A percentile compares a stretch with the other conserved stretches of the same genome.
Evolutionary conservation across 2,113 vertebrate species (phyloP).

Genomic region (Entosphenus tridentatus): DNA sequence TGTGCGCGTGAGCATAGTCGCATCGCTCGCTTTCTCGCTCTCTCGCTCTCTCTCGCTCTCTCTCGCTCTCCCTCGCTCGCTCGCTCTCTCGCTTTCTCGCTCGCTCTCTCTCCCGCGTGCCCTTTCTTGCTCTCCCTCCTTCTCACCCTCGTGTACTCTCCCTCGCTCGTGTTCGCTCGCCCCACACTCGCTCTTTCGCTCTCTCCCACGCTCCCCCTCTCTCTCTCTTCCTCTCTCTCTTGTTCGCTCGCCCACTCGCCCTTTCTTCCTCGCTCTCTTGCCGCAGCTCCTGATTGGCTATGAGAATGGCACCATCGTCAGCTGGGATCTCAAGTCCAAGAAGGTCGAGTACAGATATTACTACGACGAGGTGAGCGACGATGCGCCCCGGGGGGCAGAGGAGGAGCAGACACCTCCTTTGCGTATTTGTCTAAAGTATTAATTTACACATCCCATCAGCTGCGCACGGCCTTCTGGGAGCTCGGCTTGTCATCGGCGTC

Average conservation of each 20-base stretch:
- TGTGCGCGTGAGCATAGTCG: no score
- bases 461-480: no score
- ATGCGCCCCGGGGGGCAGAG: neutral
- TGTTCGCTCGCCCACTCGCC: neutral
- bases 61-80: no score
- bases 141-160: no score
- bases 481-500: no score
- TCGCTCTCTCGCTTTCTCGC: no score
- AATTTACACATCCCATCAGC: no score
- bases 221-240: neutral
- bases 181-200: neutral
- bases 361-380: slow-evolving; percentile 66
- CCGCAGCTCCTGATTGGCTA: slow-evolving; percentile 91
- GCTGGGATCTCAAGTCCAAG: slow-evolving; percentile 98
- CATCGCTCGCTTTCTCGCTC: no score
- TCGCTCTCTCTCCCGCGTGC: no score
- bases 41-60: no score
- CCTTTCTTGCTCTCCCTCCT: no score
- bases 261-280: slow-evolving; percentile 13
- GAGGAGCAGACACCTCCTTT: neutral
- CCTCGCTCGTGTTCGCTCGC: no score
- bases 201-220: neutral
- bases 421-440: neutral
- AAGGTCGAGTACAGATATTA: slow-evolving; percentile 94
- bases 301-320: slow-evolving; percentile 75